A percentile compares a stretch with the other conserved stretches of the same genome.
phyloP scores from a whole-genome alignment of 2,113 vertebrate genomes.

The Actinemys pallida region DNA sequence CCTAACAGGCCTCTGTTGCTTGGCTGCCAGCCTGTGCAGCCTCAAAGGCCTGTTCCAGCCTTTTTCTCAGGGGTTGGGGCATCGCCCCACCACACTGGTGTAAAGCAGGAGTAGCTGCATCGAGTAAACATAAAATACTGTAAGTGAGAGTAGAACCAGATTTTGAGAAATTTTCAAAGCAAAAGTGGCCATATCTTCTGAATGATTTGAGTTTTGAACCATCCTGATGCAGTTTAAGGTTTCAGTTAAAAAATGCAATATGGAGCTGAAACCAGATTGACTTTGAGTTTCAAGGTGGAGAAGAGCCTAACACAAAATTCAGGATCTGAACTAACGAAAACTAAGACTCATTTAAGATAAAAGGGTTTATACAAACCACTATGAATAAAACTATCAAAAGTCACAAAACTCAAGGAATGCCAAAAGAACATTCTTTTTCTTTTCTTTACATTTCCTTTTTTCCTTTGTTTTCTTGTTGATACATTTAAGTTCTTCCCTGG shows the following conservation, averaged over 20 bases:
- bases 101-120: background rate
- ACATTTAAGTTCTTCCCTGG: background rate
- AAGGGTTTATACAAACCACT: background rate
- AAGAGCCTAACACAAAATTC: background rate
- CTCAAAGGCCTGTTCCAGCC: too few relatives aligned
- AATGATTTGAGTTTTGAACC: background rate
- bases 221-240: background rate
- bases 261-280: background rate
- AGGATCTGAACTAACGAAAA: background rate
- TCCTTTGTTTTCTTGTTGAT: background rate
- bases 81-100: too few relatives aligned
- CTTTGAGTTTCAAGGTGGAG: background rate
- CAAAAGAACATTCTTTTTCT: background rate
- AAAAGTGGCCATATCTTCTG: background rate
- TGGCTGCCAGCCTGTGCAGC: too few relatives aligned
- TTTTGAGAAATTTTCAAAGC: background rate
- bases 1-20: too few relatives aligned
- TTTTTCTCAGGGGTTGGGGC: too few relatives aligned
- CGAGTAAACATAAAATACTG: background rate
- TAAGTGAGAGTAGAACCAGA: background rate
- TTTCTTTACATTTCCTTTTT: background rate
- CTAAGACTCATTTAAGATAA: background rate
- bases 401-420: background rate
- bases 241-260: background rate
- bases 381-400: background rate